These are phyloP conservation scores for Sisor rabdophorus DNA, from an alignment of 2,113 vertebrate species.

Conservation along the genomic window DNA sequence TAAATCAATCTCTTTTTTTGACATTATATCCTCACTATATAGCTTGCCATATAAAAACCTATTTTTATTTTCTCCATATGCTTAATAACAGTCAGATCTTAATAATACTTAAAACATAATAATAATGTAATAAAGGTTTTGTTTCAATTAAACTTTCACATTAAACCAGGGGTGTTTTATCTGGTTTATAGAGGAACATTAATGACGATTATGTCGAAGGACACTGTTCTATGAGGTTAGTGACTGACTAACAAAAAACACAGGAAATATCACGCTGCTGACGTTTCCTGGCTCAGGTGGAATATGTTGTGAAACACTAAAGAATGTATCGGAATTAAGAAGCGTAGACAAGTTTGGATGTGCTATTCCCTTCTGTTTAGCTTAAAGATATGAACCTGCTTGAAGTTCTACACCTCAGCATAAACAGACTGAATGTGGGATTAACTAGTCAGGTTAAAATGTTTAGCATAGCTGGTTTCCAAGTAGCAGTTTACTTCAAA, in stretches of 20 bases:
- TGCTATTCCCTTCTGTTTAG: neutral
- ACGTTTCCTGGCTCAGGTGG: constrained; percentile 26
- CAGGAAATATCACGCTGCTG: constrained; percentile 8
- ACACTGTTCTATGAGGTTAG: neutral
- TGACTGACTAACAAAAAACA: neutral
- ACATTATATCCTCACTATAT: neutral
- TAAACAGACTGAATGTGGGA: neutral
- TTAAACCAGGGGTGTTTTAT: neutral
- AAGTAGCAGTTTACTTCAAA: neutral
- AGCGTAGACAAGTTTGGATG: neutral
- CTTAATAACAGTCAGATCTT: neutral
- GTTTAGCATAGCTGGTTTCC: neutral
- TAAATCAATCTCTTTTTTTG: neutral
- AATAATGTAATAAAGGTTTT: neutral
- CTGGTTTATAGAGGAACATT: neutral
- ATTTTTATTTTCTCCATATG: too few relatives aligned
- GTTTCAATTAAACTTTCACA: neutral
- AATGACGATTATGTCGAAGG: neutral
- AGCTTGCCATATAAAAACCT: neutral
- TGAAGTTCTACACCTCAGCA: neutral
- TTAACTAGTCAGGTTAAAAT: neutral
- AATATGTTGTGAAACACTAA: constrained; percentile 32
- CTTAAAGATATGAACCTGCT: neutral
- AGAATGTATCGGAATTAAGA: neutral
- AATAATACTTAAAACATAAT: neutral